Percentiles rank a stretch among this genome's conserved stretches.
Evolutionary conservation across 1,140 invertebrate species (phyloP).

Genomic region (Anthonomus grandis): DNA sequence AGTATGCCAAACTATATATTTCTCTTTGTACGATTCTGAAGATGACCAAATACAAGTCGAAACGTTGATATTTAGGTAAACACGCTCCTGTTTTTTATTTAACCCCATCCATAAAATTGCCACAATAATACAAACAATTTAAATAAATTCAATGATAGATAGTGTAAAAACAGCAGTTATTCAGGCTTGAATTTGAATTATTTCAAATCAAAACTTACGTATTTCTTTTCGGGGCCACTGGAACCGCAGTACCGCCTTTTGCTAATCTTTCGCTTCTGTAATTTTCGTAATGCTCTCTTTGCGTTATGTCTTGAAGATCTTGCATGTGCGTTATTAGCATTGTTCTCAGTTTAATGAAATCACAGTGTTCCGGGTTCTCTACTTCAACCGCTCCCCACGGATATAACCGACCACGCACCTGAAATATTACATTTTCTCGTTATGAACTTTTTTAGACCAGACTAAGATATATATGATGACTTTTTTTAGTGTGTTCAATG

Average conservation of each 20-base stretch:
- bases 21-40: no score
- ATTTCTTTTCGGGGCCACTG: slow-evolving; percentile 65
- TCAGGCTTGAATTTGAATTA: no score
- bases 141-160: no score
- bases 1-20: no score
- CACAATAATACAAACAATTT: no score
- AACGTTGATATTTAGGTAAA: no score
- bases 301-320: slow-evolving; percentile 92
- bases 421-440: background rate
- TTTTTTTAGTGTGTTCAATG: background rate
- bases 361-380: slow-evolving; percentile 98
- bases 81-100: no score
- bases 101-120: no score
- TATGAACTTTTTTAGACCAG: no score
- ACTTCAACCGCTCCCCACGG: slow-evolving; percentile 99
- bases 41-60: no score
- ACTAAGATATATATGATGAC: background rate
- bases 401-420: slow-evolving; percentile 84
- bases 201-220: slow-evolving; percentile 53
- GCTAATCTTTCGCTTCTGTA: slow-evolving; percentile 85
- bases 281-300: slow-evolving; percentile 96
- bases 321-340: slow-evolving; percentile 98
- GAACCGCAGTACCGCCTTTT: slow-evolving; percentile 73
- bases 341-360: slow-evolving; percentile 95
- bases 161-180: no score